Base-by-base conservation (phyloP, 2,888 invertebrate genomes). In the Eueremaeus valkanovi region DNA sequence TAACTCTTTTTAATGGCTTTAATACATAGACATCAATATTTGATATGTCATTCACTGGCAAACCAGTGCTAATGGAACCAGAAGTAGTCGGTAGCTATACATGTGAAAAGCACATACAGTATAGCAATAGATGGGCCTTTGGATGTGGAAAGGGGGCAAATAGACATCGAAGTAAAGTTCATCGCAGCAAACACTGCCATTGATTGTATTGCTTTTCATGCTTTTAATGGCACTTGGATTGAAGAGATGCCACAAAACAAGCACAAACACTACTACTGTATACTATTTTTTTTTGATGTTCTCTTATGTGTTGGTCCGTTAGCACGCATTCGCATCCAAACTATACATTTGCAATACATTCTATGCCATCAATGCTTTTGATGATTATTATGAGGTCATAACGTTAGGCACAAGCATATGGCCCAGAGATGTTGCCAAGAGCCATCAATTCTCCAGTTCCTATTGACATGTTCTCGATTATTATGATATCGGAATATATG, bases 391-490 rank as follows among this genome's bases (percentile, higher is more conserved):
- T 63, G 6, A 3, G 27, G 24, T 58, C 58, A 63, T 63, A 63
- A 63, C 33, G 33, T 63, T 63, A 45, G 9, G 45, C 45, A 6
- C 31, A 63, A 33, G 31, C 63, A 63, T 63, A 63, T 63, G 63
- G 63, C 63, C 63, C 63, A 33, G 18, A n/a, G 63, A 18, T 63
- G 33, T 21, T 5, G 55, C 33, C 8, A 2, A 63, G 6, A 27
- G 63, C 63, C 63, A 63, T 63, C 33, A 31, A 33, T 63, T 63
- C 27, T 72, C 18, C 27, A 27, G 40, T 42, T 72, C 18, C 27
- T 72, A 72, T 49, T 72, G 72, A 72, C 49, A 45, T 72, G 72
- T 49, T 72, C 29, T 42, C 49, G 63, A 63, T 63, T 29, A 63
- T 63, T 63, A 63, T 21, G 58, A 33, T 63, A 63, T 63, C 18